phyloP scores from a whole-genome alignment of 2,888 invertebrate genomes.

The Perdita meconis region DNA sequence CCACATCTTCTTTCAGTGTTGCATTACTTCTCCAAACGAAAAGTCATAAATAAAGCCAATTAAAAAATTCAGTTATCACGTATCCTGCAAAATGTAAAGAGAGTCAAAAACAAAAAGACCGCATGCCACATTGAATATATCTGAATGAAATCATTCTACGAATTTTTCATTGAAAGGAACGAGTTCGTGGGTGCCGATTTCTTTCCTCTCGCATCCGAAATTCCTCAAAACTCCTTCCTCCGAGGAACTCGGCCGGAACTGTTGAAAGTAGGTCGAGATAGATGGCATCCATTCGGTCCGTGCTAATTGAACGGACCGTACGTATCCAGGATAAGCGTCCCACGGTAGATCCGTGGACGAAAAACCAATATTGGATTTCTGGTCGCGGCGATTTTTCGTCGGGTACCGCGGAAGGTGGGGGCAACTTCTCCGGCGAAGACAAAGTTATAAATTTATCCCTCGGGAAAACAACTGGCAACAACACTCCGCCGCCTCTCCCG shows the following conservation, averaged over 20 bases:
- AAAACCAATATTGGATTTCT: slow-evolving; percentile 34
- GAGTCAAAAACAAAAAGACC: too few relatives aligned
- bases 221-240: slow-evolving; percentile 22
- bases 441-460: slow-evolving; percentile 74
- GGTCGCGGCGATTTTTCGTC: slow-evolving; percentile 54
- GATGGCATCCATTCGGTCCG: slow-evolving; percentile 34
- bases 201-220: slow-evolving; percentile 27
- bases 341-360: slow-evolving; percentile 25
- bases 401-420: slow-evolving; percentile 40
- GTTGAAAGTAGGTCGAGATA: slow-evolving; percentile 56
- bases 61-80: too few relatives aligned
- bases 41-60: too few relatives aligned
- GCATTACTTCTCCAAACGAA: too few relatives aligned
- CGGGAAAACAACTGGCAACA: slow-evolving; percentile 73
- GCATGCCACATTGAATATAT: too few relatives aligned
- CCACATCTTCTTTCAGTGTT: too few relatives aligned
- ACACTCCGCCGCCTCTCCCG: slow-evolving; percentile 36
- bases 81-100: too few relatives aligned
- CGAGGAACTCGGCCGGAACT: slow-evolving; percentile 61
- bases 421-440: slow-evolving; percentile 65
- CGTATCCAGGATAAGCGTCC: slow-evolving; percentile 14
- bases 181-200: too few relatives aligned
- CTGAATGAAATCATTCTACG: too few relatives aligned
- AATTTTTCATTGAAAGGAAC: too few relatives aligned
- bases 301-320: slow-evolving; percentile 69